phyloP scores from a whole-genome alignment of 2,888 invertebrate genomes.

The Limenitis arthemis region DNA sequence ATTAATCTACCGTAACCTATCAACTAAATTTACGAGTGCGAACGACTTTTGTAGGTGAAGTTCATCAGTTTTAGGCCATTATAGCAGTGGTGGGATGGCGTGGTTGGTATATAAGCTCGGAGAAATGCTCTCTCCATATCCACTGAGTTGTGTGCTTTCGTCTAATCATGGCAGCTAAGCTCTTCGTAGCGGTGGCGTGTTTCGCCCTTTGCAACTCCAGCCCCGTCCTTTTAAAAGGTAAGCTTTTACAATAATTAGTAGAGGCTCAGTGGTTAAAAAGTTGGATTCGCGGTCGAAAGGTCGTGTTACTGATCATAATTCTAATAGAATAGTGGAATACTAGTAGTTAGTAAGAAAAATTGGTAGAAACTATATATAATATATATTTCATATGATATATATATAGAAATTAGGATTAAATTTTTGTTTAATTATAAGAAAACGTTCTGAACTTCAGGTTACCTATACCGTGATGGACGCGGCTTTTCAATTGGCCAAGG shows the following conservation, averaged over 20 bases:
- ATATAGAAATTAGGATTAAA: neutral
- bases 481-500: slow-evolving; percentile 45
- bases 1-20: slow-evolving; percentile 56
- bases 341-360: too few relatives aligned
- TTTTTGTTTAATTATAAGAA: neutral
- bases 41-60: slow-evolving; percentile 54
- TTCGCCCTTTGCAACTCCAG: slow-evolving; percentile 48
- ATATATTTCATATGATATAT: too few relatives aligned
- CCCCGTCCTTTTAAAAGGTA: slow-evolving; percentile 54
- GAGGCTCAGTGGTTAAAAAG: too few relatives aligned
- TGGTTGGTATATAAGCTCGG: slow-evolving; percentile 55
- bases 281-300: too few relatives aligned
- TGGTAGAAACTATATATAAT: too few relatives aligned
- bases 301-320: too few relatives aligned
- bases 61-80: slow-evolving; percentile 51
- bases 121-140: slow-evolving; percentile 68
- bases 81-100: slow-evolving; percentile 42
- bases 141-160: slow-evolving; percentile 49
- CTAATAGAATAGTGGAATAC: too few relatives aligned
- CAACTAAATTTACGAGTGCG: slow-evolving; percentile 53
- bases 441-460: slow-evolving; percentile 33
- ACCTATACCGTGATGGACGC: slow-evolving; percentile 50
- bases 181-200: slow-evolving; percentile 48
- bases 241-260: slow-evolving; percentile 23
- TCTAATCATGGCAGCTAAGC: slow-evolving; percentile 51